Evolutionary conservation across 2,113 vertebrate species (phyloP).

Genomic region (pig (Sus scrofa)): DNA sequence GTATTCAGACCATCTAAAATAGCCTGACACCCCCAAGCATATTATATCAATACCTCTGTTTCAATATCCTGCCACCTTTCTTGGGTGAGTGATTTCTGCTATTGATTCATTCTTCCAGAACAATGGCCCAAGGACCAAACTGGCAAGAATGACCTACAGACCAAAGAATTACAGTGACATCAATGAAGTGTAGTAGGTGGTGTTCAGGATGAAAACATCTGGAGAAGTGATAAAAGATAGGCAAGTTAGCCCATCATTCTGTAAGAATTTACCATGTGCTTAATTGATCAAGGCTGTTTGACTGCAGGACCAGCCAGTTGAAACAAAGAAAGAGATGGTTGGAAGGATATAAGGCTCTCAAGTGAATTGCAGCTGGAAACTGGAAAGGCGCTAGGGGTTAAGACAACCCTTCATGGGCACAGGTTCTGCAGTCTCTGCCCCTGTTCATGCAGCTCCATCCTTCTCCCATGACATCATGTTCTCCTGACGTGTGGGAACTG

Average conservation of each 20-base stretch:
- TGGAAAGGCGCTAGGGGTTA: not conserved
- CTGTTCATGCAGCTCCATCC: not conserved
- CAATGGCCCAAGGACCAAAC: not conserved
- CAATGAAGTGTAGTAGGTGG: not conserved
- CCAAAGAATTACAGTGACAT: not conserved
- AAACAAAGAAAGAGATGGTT: not conserved
- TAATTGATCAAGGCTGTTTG: not conserved
- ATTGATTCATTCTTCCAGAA: not conserved
- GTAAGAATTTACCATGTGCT: not conserved
- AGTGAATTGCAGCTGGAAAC: not conserved
- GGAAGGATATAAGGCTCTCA: not conserved
- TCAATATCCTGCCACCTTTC: not conserved
- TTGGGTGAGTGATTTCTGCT: not conserved
- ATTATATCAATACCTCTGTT: not conserved
- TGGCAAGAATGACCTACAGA: too few relatives aligned
- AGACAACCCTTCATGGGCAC: accelerated
- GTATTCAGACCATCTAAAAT: not conserved
- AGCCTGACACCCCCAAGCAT: not conserved
- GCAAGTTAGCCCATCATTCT: not conserved
- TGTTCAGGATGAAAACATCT: not conserved
- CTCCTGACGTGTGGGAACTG: not conserved
- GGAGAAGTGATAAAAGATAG: not conserved
- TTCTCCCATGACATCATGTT: not conserved
- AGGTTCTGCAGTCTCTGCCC: too few relatives aligned
- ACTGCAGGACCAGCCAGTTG: not conserved